phyloP scores from a whole-genome alignment of 2,888 invertebrate species.

The Zaprionus lineosus region DNA sequence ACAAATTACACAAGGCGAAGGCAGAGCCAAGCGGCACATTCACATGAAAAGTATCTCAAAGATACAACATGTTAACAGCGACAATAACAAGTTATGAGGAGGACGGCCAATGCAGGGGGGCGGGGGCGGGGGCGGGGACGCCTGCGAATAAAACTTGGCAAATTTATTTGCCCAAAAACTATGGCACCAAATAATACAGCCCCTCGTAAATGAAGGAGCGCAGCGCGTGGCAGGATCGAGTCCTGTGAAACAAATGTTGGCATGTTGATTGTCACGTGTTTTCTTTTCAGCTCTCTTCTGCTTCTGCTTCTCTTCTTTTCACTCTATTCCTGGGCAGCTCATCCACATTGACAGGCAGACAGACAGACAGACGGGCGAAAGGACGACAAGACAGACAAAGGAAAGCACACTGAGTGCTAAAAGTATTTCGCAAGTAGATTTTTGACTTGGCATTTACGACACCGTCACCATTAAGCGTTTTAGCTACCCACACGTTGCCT shows the following conservation, averaged over 20 bases:
- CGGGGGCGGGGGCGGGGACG: too few relatives aligned
- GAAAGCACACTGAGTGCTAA: slow-evolving; percentile 44
- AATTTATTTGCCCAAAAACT: slow-evolving; percentile 70
- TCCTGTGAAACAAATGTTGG: slow-evolving; percentile 59
- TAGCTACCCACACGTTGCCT: slow-evolving; percentile 36
- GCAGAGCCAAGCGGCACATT: background rate
- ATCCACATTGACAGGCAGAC: slow-evolving; percentile 33
- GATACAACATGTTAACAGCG: slow-evolving; percentile 69
- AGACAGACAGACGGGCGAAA: background rate
- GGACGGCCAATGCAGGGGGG: slow-evolving; percentile 51
- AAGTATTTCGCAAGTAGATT: slow-evolving; percentile 74
- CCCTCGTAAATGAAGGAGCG: background rate
- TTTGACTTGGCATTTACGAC: slow-evolving; percentile 68
- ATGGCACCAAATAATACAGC: slow-evolving; percentile 63
- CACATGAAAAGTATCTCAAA: slow-evolving; percentile 30
- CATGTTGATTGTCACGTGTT: slow-evolving; percentile 67
- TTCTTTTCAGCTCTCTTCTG: slow-evolving; percentile 23
- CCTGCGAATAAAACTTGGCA: slow-evolving; percentile 57
- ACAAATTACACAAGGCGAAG: slow-evolving; percentile 42
- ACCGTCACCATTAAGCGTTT: slow-evolving; percentile 50
- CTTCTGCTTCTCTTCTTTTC: slow-evolving; percentile 10
- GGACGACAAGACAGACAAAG: background rate
- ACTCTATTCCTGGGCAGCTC: slow-evolving; percentile 29
- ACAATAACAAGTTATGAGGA: slow-evolving; percentile 73
- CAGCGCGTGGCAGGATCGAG: background rate